A percentile compares a stretch with the other conserved stretches of the same genome.
Evolutionary conservation across 1,140 invertebrate genomes (phyloP).

Genomic region (Tribolium castaneum): DNA sequence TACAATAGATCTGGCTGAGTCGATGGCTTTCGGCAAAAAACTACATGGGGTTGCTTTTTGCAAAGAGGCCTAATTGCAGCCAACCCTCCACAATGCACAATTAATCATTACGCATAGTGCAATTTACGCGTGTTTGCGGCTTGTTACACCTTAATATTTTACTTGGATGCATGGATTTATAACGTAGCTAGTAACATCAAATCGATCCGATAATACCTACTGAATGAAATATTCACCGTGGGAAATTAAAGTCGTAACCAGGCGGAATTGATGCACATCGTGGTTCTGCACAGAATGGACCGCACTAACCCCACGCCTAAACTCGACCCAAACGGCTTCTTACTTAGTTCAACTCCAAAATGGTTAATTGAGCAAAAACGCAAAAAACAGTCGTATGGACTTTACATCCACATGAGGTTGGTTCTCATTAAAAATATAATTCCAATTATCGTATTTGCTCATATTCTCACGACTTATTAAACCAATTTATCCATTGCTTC

Average conservation of each 20-base stretch:
- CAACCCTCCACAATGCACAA: not conserved
- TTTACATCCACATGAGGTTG: no score
- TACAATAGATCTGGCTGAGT: not conserved
- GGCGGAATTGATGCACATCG: not conserved
- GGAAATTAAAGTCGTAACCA: not conserved
- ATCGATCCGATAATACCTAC: constrained; percentile 10
- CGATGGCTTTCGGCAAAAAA: not conserved
- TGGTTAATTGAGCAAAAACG: not conserved
- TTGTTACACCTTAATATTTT: constrained; percentile 25
- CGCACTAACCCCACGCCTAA: not conserved
- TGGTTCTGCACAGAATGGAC: not conserved
- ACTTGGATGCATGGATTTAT: constrained; percentile 8
- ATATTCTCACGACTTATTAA: no score
- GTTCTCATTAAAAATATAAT: no score
- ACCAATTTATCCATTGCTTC: no score
- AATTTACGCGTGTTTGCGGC: not conserved
- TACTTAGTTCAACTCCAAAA: not conserved
- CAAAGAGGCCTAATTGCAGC: no score
- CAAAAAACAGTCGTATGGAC: no score
- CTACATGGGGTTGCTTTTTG: no score
- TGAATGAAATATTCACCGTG: constrained; percentile 15
- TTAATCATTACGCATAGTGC: not conserved
- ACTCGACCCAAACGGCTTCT: not conserved
- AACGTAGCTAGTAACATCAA: not conserved
- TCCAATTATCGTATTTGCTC: no score